These are phyloP conservation scores for Lepidocolaptes lacrymiger DNA, from an alignment of 2,797 vertebrate species.

Conservation along the genomic window DNA sequence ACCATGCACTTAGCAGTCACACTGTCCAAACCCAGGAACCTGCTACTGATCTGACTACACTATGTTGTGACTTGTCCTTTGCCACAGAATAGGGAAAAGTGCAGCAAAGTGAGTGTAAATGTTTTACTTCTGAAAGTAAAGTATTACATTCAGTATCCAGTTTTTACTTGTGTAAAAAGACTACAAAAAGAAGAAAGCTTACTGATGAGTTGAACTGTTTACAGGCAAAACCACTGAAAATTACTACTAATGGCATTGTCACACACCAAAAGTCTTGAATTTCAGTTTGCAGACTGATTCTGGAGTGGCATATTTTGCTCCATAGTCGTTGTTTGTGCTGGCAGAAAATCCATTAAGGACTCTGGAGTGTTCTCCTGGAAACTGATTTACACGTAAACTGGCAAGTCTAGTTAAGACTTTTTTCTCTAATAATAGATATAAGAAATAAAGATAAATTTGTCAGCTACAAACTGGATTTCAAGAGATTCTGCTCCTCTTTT, in stretches of 20 bases:
- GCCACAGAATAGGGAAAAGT: neutral
- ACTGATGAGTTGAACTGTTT: neutral
- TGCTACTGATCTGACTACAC: neutral
- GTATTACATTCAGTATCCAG: neutral
- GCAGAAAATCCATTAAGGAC: neutral
- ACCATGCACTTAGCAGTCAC: neutral
- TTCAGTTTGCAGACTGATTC: neutral
- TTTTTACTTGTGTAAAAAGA: neutral
- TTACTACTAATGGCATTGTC: neutral
- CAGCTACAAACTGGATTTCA: neutral
- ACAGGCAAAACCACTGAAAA: neutral
- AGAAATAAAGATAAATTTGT: neutral
- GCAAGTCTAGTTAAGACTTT: neutral
- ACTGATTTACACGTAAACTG: neutral
- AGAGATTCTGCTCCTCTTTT: neutral
- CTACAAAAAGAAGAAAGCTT: neutral
- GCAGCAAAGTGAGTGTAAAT: accelerated
- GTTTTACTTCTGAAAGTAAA: neutral
- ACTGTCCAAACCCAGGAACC: neutral
- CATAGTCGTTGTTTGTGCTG: neutral
- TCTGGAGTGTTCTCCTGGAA: neutral
- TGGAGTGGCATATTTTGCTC: neutral
- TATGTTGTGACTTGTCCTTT: neutral
- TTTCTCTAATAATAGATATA: neutral
- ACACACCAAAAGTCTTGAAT: neutral